A percentile compares a stretch with the other conserved stretches of the same genome.
Evolutionary conservation across 92 coral and sea anemone species (phyloP).

Genomic region (Heliopora coerulea): DNA sequence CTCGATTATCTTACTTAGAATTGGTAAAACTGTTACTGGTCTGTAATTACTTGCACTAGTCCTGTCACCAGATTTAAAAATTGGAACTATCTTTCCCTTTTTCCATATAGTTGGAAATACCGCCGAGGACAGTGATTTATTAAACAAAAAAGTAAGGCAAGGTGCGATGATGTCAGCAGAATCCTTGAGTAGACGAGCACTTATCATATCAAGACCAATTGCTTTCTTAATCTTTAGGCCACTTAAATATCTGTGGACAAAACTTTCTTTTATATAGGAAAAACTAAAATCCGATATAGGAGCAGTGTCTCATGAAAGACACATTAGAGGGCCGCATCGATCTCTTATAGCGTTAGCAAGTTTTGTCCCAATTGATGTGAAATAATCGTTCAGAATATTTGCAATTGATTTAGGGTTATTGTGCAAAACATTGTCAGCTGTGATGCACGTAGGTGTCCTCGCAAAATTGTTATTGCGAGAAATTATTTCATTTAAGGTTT

Average conservation of each 20-base stretch:
- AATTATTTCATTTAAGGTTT: slow-evolving; percentile 57
- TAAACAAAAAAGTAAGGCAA: too few relatives aligned
- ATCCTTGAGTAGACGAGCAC: too few relatives aligned
- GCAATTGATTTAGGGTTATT: slow-evolving; percentile 43
- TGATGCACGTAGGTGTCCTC: too few relatives aligned
- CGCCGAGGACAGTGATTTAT: slow-evolving; percentile 29
- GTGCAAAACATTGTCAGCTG: too few relatives aligned
- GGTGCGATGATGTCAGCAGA: too few relatives aligned
- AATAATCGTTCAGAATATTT: slow-evolving; percentile 36
- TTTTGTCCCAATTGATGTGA: slow-evolving; percentile 48
- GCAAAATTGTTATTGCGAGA: slow-evolving; percentile 34
- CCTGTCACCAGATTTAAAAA: slow-evolving; percentile 37
- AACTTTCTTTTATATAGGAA: slow-evolving; percentile 29
- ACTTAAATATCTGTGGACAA: slow-evolving; percentile 20
- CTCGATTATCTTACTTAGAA: too few relatives aligned
- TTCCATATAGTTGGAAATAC: slow-evolving; percentile 17
- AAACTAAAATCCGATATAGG: slow-evolving; percentile 10
- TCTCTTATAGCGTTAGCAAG: slow-evolving; percentile 37
- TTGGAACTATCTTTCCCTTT: slow-evolving; percentile 44
- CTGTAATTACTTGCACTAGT: slow-evolving; percentile 29
- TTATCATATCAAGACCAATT: too few relatives aligned
- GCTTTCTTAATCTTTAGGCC: slow-evolving; percentile 24
- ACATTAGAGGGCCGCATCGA: slow-evolving; percentile 28
- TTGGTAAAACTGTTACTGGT: slow-evolving; percentile 26
- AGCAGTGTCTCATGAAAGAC: slow-evolving; percentile 23